Evolutionary conservation across 2,113 vertebrate genomes (phyloP).

Genomic region (Panurus biarmicus): DNA sequence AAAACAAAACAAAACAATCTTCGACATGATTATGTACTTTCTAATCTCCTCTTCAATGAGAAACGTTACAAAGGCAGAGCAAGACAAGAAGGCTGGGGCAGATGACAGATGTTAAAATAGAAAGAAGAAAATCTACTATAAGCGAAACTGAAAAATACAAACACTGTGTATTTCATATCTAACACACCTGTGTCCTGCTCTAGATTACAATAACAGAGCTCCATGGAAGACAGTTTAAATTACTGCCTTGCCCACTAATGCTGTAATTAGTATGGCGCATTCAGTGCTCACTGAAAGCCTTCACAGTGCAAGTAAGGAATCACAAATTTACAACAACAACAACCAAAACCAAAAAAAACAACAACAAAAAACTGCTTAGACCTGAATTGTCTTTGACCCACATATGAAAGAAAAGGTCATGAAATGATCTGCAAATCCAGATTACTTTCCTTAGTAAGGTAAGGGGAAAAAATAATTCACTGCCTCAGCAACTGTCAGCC

Average conservation of each 20-base stretch:
- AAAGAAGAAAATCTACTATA: not conserved
- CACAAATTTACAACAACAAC: not conserved
- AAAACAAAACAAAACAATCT: not conserved
- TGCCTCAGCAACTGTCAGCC: not conserved
- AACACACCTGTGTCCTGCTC: not conserved
- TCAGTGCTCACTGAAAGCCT: not conserved
- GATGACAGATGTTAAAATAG: not conserved
- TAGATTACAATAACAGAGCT: not conserved
- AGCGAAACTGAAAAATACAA: not conserved
- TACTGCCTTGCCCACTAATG: not conserved
- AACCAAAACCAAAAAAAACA: not conserved
- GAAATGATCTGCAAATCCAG: not conserved
- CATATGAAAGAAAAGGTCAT: not conserved
- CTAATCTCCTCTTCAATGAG: not conserved
- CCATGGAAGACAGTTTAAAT: not conserved
- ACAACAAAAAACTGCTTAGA: not conserved
- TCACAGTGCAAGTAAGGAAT: not conserved
- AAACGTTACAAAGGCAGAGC: not conserved
- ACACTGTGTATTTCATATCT: not conserved
- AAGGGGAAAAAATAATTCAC: not conserved
- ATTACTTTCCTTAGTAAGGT: not conserved
- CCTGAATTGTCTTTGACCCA: not conserved
- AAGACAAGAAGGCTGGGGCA: not conserved
- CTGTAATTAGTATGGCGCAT: not conserved
- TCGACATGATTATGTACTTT: not conserved